Percentiles rank a stretch among this genome's conserved stretches.
phyloP scores from a whole-genome alignment of 2,113 vertebrate species.

The Eidolon helvum region DNA sequence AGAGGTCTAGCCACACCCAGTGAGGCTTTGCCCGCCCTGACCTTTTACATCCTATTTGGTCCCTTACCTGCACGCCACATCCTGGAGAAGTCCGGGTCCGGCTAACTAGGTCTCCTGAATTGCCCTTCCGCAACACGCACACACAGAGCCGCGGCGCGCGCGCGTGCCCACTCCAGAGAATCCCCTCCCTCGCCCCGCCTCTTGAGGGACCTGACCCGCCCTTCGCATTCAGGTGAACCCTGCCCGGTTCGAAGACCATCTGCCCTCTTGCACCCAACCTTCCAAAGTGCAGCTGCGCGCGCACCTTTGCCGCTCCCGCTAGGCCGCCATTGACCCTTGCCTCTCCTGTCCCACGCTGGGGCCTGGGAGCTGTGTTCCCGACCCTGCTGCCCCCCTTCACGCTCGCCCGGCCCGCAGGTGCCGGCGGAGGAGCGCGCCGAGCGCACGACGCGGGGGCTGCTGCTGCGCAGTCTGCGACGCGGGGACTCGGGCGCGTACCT shows the following conservation, averaged over 20 bases:
- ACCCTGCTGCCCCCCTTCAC: not conserved
- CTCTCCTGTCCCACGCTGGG: not conserved
- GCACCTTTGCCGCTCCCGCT: no score
- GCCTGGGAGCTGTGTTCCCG: no score
- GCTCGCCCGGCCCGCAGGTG: slow-evolving; percentile 81
- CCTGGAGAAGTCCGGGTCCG: not conserved
- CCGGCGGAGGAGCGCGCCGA: slow-evolving; percentile 88
- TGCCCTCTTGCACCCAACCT: not conserved
- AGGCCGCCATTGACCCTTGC: not conserved
- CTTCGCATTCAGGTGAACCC: not conserved
- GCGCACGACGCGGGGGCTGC: slow-evolving; percentile 87
- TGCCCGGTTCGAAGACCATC: not conserved
- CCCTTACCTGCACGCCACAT: not conserved
- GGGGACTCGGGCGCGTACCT: slow-evolving; percentile 89
- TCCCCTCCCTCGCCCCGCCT: not conserved
- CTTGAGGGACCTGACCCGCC: not conserved
- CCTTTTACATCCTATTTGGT: not conserved
- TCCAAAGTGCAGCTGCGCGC: no score
- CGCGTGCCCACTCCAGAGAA: not conserved
- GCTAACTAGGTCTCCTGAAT: not conserved
- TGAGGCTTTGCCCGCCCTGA: not conserved
- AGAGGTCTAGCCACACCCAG: not conserved
- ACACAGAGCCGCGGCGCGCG: not conserved
- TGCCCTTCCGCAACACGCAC: no score
- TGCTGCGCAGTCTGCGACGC: slow-evolving; percentile 89